These are phyloP conservation scores for Perizoma flavofasciatum DNA, from an alignment of 2,888 invertebrate species.

Conservation along the genomic window DNA sequence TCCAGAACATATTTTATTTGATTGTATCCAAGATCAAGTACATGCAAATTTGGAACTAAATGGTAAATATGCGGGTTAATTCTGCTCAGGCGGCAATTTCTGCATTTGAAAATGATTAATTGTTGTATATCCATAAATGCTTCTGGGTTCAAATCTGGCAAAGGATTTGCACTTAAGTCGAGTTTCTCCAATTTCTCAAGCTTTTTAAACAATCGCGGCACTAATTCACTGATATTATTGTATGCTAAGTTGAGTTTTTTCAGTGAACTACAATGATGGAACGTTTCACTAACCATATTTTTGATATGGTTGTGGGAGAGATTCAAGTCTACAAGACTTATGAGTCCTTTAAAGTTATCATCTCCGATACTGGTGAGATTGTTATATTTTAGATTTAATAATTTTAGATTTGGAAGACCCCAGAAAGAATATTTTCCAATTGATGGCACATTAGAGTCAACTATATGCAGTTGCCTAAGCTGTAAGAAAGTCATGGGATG, in stretches of 20 bases:
- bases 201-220: conserved; percentile 89
- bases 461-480: conserved; percentile 89
- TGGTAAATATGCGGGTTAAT: conserved; percentile 92
- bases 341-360: conserved; percentile 90
- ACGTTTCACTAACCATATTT: conserved; percentile 89
- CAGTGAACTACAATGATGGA: conserved; percentile 88
- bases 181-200: conserved; percentile 88
- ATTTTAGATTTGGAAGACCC: conserved; percentile 86
- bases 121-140: conserved; percentile 91
- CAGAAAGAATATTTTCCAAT: conserved; percentile 92
- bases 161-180: conserved; percentile 89
- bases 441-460: conserved; percentile 88
- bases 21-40: conserved; percentile 91
- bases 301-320: conserved; percentile 90
- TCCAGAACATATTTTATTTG: conserved; percentile 89
- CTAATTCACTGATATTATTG: conserved; percentile 87
- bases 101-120: conserved; percentile 88
- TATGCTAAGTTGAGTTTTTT: conserved; percentile 86
- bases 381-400: conserved; percentile 88
- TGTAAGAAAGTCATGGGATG: conserved; percentile 77
- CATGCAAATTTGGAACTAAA: conserved; percentile 87
- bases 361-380: conserved; percentile 88
- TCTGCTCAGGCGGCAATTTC: conserved; percentile 88
- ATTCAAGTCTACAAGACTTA: conserved; percentile 87
- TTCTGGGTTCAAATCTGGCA: conserved; percentile 90